These are phyloP conservation scores for Ptychochromis oligacanthus DNA, from an alignment of 2,113 vertebrate species.

Conservation along the genomic window DNA sequence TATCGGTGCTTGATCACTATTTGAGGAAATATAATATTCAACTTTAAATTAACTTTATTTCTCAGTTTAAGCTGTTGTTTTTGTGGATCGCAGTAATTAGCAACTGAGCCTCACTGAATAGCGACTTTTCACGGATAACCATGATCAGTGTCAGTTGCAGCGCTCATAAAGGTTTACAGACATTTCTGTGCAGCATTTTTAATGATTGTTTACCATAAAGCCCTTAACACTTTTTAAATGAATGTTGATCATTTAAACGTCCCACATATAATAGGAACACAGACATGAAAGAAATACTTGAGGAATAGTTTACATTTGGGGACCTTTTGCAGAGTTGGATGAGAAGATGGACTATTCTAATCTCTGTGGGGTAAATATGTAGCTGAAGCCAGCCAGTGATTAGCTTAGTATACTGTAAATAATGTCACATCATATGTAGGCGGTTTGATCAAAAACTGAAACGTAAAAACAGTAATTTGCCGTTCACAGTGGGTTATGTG, in stretches of 20 bases:
- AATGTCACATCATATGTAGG: neutral
- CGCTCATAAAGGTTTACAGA: neutral
- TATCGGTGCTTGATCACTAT: neutral
- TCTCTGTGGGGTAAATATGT: neutral
- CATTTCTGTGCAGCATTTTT: neutral
- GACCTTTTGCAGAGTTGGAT: neutral
- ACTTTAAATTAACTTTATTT: neutral
- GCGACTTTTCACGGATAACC: neutral
- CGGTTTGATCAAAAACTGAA: slow-evolving; percentile 7
- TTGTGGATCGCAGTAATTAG: neutral
- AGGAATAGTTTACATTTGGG: neutral
- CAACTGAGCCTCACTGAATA: neutral
- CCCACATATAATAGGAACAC: neutral
- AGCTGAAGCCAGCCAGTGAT: neutral
- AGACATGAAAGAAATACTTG: neutral
- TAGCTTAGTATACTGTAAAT: neutral
- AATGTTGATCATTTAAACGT: neutral
- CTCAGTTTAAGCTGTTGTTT: neutral
- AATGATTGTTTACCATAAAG: neutral
- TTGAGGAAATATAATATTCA: neutral
- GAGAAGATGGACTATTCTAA: neutral
- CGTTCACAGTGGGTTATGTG: neutral
- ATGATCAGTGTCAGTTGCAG: neutral
- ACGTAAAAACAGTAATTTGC: slow-evolving; percentile 5
- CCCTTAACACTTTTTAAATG: neutral